Evolutionary conservation across 64 coral and sea anemone genomes (phyloP).

Genomic region (Pachyseris speciosa): DNA sequence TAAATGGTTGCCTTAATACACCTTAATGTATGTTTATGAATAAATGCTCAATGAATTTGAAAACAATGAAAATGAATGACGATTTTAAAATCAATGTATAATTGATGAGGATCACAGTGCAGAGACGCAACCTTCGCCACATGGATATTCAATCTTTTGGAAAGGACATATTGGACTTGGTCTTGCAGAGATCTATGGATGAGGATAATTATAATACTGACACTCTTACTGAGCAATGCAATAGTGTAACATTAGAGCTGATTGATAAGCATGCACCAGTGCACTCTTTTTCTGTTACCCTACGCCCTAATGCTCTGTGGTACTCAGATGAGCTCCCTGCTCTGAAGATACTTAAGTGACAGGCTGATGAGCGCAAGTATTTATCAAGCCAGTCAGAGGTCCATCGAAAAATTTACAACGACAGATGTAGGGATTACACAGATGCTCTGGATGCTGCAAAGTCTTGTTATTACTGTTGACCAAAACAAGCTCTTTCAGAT

Average conservation of each 20-base stretch:
- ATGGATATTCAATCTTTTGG: slow-evolving; percentile 44
- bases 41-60: too few relatives aligned
- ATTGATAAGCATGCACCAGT: slow-evolving; percentile 67
- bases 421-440: slow-evolving; percentile 35
- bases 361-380: slow-evolving; percentile 64
- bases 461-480: too few relatives aligned
- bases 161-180: slow-evolving; percentile 47
- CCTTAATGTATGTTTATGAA: too few relatives aligned
- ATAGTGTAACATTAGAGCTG: slow-evolving; percentile 39
- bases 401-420: slow-evolving; percentile 48
- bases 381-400: slow-evolving; percentile 29
- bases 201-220: not conserved
- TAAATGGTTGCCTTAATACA: too few relatives aligned
- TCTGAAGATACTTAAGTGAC: slow-evolving; percentile 47
- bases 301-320: slow-evolving; percentile 63
- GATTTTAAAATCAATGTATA: too few relatives aligned
- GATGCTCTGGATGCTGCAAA: too few relatives aligned
- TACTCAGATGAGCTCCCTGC: slow-evolving; percentile 49
- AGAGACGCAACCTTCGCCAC: slow-evolving; percentile 36
- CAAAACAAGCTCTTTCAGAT: too few relatives aligned
- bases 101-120: slow-evolving; percentile 34
- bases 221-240: slow-evolving; percentile 1
- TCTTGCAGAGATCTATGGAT: not conserved
- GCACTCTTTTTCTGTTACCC: slow-evolving; percentile 31
- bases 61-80: too few relatives aligned